These are phyloP conservation scores for Cantharis rustica DNA, from an alignment of 2,888 invertebrate genomes.

Conservation along the genomic window DNA sequence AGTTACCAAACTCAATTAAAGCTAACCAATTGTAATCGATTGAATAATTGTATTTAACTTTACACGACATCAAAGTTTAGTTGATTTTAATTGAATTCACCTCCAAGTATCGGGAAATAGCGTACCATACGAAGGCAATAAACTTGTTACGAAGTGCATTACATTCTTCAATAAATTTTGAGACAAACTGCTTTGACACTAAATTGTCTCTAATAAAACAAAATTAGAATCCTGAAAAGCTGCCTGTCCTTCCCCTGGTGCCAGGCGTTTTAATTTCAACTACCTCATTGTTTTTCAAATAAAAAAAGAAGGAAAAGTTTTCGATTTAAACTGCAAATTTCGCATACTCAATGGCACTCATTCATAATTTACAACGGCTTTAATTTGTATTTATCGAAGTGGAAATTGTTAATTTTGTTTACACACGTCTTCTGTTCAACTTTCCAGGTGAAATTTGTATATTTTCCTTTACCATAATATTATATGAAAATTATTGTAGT, in stretches of 20 bases:
- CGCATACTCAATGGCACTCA: not conserved
- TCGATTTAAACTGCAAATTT: not conserved
- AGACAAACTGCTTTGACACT: not conserved
- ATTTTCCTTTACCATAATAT: not conserved
- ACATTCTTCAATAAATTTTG: not conserved
- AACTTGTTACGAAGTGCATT: slow-evolving; percentile 4
- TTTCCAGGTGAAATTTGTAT: not conserved
- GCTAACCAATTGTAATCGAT: slow-evolving; percentile 41
- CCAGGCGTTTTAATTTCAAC: not conserved
- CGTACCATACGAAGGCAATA: not conserved
- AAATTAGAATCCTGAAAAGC: not conserved
- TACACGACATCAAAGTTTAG: slow-evolving; percentile 47
- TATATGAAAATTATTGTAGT: not conserved
- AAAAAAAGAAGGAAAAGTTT: not conserved
- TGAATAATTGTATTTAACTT: slow-evolving; percentile 50
- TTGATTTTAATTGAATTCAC: slow-evolving; percentile 44
- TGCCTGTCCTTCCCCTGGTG: not conserved
- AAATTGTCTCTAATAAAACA: not conserved
- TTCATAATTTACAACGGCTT: not conserved
- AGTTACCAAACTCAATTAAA: slow-evolving; percentile 21
- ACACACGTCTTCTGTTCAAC: not conserved
- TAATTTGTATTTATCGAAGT: not conserved
- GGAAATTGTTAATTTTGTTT: not conserved
- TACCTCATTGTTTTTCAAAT: not conserved
- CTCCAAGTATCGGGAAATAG: slow-evolving; percentile 24